These are phyloP conservation scores for Himalopsyche kuldschensis DNA, from an alignment of 2,888 invertebrate genomes.

Conservation along the genomic window DNA sequence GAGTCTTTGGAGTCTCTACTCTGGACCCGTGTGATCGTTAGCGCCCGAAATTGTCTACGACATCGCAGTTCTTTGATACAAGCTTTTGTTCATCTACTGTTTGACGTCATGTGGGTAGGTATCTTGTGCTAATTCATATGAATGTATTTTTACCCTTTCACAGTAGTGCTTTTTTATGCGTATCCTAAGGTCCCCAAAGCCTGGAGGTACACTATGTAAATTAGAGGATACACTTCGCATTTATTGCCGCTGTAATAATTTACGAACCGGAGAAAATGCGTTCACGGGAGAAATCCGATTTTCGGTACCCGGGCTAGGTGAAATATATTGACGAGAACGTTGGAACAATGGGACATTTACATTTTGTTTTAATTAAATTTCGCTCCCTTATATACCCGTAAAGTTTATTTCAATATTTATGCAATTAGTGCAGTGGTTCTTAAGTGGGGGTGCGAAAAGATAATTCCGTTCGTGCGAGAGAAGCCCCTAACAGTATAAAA, in stretches of 20 bases:
- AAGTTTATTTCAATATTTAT: background rate
- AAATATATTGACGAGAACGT: background rate
- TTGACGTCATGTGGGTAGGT: no score
- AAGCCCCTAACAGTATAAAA: no score
- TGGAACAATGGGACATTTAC: background rate
- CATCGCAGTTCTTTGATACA: no score
- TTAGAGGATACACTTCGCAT: background rate
- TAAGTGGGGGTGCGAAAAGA: no score
- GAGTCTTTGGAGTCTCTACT: no score
- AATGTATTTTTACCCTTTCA: no score
- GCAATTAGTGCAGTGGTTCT: no score
- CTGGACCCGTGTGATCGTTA: no score
- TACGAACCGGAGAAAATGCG: background rate
- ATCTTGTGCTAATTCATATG: no score
- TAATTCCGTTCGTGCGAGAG: no score
- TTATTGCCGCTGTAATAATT: background rate
- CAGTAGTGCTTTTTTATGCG: background rate
- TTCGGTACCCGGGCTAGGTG: background rate
- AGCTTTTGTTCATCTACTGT: no score
- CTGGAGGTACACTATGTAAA: background rate
- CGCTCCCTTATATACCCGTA: background rate
- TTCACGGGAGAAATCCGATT: background rate
- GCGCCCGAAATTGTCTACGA: no score
- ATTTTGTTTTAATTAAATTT: background rate
- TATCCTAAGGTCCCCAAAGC: background rate